Percentiles rank a stretch among this genome's conserved stretches.
Evolutionary conservation across 2,113 vertebrate genomes (phyloP).

Genomic region (Proteles cristata): DNA sequence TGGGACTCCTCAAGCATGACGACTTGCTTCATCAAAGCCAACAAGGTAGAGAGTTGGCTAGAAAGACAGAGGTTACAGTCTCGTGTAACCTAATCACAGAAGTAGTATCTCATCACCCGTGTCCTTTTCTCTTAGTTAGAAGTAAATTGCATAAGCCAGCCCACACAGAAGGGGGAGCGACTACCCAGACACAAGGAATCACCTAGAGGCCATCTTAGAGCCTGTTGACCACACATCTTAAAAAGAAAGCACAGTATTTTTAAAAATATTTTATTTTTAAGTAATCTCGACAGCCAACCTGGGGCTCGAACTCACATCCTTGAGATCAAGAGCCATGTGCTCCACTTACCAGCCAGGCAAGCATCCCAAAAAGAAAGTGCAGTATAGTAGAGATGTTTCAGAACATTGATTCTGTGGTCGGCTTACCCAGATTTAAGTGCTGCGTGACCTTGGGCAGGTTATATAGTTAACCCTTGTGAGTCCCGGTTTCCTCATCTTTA

Average conservation of each 20-base stretch:
- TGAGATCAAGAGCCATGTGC: not conserved
- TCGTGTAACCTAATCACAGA: constrained; percentile 15
- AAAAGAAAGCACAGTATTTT: constrained; percentile 4
- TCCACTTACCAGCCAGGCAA: not conserved
- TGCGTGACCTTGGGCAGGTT: not conserved
- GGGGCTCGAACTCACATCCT: not conserved
- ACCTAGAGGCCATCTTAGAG: not conserved
- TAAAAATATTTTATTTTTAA: not conserved
- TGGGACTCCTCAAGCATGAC: not conserved
- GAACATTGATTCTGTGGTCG: not conserved
- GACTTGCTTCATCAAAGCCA: constrained; percentile 6
- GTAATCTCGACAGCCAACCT: not conserved
- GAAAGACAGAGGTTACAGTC: not conserved
- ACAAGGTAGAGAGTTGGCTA: not conserved
- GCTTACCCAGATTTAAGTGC: not conserved
- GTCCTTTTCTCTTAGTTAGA: not conserved
- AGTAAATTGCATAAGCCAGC: not conserved
- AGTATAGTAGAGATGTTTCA: not conserved
- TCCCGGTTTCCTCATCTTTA: constrained; percentile 15
- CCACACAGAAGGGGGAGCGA: not conserved
- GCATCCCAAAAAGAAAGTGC: not conserved
- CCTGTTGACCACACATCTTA: not conserved
- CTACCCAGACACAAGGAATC: not conserved
- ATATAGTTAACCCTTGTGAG: not conserved
- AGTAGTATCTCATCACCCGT: not conserved